Conservation (phyloP, 92 coral and sea anemone genomes). For the Nematostella vectensis region DNA sequence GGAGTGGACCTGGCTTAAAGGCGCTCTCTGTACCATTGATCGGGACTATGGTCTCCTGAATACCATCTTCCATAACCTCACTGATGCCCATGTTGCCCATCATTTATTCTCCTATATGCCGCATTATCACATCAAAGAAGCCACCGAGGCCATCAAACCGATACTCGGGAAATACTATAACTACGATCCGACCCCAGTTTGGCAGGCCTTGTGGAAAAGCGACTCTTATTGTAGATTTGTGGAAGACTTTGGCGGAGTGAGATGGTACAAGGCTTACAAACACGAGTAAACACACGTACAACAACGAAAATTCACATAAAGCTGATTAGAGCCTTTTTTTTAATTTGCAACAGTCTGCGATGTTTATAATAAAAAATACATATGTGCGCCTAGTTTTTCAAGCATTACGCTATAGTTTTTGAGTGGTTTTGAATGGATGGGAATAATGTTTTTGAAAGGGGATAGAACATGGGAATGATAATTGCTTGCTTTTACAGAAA, state of each 20-base stretch:
- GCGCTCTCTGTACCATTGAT: slow-evolving; percentile 76
- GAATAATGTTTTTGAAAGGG: no score
- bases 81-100: slow-evolving; percentile 68
- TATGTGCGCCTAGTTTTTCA: no score
- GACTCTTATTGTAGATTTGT: slow-evolving; percentile 78
- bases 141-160: slow-evolving; percentile 65
- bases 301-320: no score
- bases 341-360: no score
- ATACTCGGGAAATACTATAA: slow-evolving; percentile 63
- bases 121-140: slow-evolving; percentile 70
- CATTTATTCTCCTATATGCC: slow-evolving; percentile 82
- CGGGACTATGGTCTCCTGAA: slow-evolving; percentile 74
- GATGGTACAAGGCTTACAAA: slow-evolving; percentile 59
- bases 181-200: slow-evolving; percentile 63
- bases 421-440: no score
- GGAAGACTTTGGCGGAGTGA: slow-evolving; percentile 59
- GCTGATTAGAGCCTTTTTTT: no score
- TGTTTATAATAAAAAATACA: no score
- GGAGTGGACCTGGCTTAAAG: slow-evolving; percentile 87
- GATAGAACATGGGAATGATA: no score
- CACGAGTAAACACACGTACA: slow-evolving; percentile 34
- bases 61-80: slow-evolving; percentile 61
- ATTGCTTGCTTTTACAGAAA: no score
- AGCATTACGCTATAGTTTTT: no score
- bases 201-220: slow-evolving; percentile 77